Evolutionary conservation across 2,113 vertebrate genomes (phyloP).

Genomic region (Corythaixoides concolor): DNA sequence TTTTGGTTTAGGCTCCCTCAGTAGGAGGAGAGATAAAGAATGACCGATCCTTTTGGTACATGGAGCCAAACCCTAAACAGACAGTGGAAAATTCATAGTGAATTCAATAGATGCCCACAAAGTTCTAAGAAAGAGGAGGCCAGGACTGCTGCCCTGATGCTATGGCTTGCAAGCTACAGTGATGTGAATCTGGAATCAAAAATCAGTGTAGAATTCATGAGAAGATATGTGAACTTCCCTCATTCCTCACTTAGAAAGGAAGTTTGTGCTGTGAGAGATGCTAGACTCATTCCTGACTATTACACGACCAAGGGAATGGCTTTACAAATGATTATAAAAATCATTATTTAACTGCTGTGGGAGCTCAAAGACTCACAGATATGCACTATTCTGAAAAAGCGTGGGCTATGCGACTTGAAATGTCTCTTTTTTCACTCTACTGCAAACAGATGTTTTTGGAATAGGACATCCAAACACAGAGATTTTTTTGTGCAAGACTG

Average conservation of each 20-base stretch:
- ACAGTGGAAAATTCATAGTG: background rate
- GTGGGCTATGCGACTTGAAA: background rate
- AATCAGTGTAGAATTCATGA: background rate
- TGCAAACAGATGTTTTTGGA: background rate
- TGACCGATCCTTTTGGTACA: background rate
- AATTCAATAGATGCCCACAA: background rate
- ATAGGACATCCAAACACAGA: background rate
- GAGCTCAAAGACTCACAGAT: background rate
- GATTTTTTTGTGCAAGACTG: background rate
- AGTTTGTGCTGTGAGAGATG: background rate
- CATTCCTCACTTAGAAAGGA: background rate
- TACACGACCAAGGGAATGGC: background rate
- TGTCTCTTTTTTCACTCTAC: background rate
- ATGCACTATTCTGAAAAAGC: background rate
- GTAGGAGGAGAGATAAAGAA: background rate
- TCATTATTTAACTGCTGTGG: background rate
- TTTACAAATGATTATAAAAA: background rate
- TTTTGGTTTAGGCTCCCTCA: background rate
- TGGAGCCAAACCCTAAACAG: background rate
- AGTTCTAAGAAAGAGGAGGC: background rate
- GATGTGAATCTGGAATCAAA: background rate
- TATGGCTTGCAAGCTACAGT: background rate
- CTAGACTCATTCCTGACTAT: background rate
- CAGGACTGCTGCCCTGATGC: background rate
- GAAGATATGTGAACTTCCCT: background rate